Conservation (phyloP, 2,797 vertebrate genomes). For the Pseudotriccus pelzelni region DNA sequence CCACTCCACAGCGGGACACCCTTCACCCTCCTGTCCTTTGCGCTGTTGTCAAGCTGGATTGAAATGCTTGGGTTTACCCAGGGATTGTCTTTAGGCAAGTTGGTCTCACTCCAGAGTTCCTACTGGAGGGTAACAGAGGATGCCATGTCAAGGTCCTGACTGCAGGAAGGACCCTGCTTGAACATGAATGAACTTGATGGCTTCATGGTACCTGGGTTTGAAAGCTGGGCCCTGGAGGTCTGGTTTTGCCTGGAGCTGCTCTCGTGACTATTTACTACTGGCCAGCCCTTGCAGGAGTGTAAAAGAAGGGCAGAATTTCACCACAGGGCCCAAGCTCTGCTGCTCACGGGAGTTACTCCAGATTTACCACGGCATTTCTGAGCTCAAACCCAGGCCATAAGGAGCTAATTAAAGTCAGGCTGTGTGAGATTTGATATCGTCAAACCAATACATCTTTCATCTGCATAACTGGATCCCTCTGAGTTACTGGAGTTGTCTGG, state of each 20-base stretch:
- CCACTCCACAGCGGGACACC: background rate
- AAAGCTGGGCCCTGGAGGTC: background rate
- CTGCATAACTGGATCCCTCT: background rate
- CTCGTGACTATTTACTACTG: fast-evolving
- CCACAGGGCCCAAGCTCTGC: background rate
- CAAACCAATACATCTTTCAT: background rate
- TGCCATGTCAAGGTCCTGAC: background rate
- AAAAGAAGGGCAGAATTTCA: background rate
- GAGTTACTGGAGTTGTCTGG: background rate
- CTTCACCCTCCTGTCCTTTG: background rate
- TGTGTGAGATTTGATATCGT: background rate
- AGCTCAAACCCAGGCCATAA: background rate
- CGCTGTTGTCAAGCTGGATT: fast-evolving
- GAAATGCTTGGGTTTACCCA: background rate
- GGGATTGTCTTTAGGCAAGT: background rate
- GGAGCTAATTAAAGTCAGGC: background rate
- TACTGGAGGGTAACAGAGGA: fast-evolving
- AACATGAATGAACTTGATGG: fast-evolving
- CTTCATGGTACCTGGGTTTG: background rate
- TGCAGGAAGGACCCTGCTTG: background rate
- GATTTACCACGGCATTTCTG: background rate
- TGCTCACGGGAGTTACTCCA: background rate
- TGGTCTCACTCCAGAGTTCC: background rate
- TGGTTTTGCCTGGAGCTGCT: background rate
- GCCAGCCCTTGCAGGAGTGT: background rate